phyloP scores from a whole-genome alignment of 2,797 vertebrate species.

The Echiichthys vipera region DNA sequence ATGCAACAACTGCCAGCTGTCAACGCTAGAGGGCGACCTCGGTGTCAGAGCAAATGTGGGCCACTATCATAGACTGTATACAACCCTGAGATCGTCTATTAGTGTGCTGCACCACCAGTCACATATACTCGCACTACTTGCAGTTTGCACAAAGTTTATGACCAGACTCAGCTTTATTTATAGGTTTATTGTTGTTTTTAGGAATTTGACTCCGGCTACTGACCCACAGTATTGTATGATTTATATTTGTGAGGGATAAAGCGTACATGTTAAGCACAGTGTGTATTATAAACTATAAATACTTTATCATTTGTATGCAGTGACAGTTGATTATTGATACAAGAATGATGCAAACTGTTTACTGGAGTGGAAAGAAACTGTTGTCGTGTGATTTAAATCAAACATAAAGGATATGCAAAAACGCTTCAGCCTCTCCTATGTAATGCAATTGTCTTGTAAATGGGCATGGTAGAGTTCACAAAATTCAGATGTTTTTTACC shows the following conservation, averaged over 20 bases:
- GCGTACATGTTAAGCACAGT: neutral
- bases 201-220: too few relatives aligned
- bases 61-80: neutral
- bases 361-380: neutral
- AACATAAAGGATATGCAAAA: neutral
- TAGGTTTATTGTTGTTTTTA: too few relatives aligned
- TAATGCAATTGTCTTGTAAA: neutral
- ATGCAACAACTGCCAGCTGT: neutral
- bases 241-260: neutral
- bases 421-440: neutral
- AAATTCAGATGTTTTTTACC: neutral
- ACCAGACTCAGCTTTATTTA: neutral
- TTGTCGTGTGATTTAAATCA: neutral
- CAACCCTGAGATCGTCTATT: constrained; percentile 57
- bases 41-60: neutral
- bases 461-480: neutral
- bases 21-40: constrained; percentile 60
- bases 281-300: neutral
- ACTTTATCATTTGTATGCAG: too few relatives aligned
- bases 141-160: neutral
- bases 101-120: neutral
- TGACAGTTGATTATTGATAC: too few relatives aligned
- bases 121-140: neutral
- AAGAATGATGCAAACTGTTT: neutral
- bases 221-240: too few relatives aligned